A percentile compares a stretch with the other conserved stretches of the same genome.
phyloP scores from a whole-genome alignment of 2,888 invertebrate genomes.

The Eupsilia transversa region DNA sequence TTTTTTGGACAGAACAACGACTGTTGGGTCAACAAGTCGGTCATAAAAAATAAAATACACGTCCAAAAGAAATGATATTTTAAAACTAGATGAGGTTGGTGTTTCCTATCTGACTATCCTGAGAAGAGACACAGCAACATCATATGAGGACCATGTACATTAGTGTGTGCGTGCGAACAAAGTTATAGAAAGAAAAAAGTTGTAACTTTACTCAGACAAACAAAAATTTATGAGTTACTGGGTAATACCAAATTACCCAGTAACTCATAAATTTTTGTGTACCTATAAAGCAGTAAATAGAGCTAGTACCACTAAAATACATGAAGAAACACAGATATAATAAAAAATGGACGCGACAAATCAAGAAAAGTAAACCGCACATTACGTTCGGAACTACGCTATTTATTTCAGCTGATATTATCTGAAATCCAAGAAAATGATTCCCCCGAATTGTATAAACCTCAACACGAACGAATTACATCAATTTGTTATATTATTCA shows the following conservation, averaged over 20 bases:
- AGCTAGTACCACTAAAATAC: too few species aligned
- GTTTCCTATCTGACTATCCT: too few species aligned
- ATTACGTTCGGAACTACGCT: not conserved
- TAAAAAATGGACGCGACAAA: not conserved
- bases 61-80: too few species aligned
- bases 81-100: too few species aligned
- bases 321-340: not conserved
- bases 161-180: not conserved
- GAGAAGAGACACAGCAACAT: not conserved
- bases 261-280: too few species aligned
- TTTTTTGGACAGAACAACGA: too few species aligned
- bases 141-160: not conserved
- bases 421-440: constrained; percentile 17
- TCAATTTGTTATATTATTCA: constrained; percentile 43
- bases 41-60: not conserved
- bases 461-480: constrained; percentile 18
- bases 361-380: not conserved
- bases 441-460: constrained; percentile 18
- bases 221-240: not conserved
- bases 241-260: too few species aligned
- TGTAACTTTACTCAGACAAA: too few species aligned
- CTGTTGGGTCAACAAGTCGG: too few species aligned
- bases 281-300: not conserved
- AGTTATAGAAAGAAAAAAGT: not conserved
- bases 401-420: constrained; percentile 13